Conservation (phyloP, 2,797 vertebrate species). For the Sphenopsis melanotis region DNA sequence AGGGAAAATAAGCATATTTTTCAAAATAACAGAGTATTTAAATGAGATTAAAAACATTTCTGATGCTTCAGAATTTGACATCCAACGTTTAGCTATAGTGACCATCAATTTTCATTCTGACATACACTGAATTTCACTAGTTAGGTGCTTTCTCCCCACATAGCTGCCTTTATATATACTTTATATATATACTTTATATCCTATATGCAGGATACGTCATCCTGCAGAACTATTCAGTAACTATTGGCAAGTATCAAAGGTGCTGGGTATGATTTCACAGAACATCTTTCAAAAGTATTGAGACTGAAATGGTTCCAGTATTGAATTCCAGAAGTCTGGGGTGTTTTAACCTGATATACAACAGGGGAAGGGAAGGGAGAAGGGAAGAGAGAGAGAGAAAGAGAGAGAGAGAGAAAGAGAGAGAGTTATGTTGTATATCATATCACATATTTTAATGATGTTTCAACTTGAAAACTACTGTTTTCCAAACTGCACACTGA, state of each 20-base stretch:
- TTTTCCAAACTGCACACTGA: neutral
- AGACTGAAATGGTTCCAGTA: neutral
- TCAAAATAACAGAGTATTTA: neutral
- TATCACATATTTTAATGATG: too few species aligned
- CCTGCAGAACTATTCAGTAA: neutral
- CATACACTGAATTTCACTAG: neutral
- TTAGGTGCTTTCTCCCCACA: neutral
- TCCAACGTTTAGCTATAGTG: neutral
- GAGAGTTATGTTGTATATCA: neutral
- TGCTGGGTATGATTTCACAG: neutral
- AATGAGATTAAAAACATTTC: neutral
- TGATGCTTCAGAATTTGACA: neutral
- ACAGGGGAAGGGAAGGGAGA: neutral
- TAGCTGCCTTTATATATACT: neutral
- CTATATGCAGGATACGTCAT: too few species aligned
- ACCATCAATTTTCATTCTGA: neutral
- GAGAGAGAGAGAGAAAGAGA: too few species aligned
- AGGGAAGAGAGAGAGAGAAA: too few species aligned
- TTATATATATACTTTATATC: too few species aligned
- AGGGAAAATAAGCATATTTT: neutral
- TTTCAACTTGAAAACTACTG: neutral
- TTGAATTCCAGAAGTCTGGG: neutral
- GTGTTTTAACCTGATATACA: neutral
- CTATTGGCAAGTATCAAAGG: neutral
- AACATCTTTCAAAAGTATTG: neutral